Evolutionary conservation across 2,888 invertebrate genomes (phyloP).

Genomic region (Acronicta psi): DNA sequence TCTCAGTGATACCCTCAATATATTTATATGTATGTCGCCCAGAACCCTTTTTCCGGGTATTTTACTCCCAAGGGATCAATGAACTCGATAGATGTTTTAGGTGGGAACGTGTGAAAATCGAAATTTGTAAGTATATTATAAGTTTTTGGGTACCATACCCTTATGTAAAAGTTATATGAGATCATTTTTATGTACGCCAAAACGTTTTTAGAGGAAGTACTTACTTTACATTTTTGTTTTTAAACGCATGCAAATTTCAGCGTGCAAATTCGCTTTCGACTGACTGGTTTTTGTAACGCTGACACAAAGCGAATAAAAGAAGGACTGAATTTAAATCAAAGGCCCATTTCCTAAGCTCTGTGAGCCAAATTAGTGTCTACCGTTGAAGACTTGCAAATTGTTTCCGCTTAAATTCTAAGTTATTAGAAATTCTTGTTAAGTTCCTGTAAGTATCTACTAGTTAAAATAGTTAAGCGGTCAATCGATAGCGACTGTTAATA

Average conservation of each 20-base stretch:
- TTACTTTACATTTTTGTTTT: slow-evolving; percentile 8
- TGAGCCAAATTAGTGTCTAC: not conserved
- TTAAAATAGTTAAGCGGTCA: slow-evolving; percentile 59
- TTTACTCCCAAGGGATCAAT: slow-evolving; percentile 30
- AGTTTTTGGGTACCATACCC: slow-evolving; percentile 9
- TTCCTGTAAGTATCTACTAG: slow-evolving; percentile 44
- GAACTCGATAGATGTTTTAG: slow-evolving; percentile 22
- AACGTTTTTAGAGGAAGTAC: too few relatives aligned
- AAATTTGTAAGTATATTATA: slow-evolving; percentile 33
- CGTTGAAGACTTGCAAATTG: slow-evolving; percentile 21
- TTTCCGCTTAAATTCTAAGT: slow-evolving; percentile 39
- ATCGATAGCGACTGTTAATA: slow-evolving; percentile 54
- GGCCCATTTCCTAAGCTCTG: slow-evolving; percentile 1
- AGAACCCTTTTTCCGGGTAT: slow-evolving; percentile 34
- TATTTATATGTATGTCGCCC: slow-evolving; percentile 31
- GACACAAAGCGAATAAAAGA: slow-evolving; percentile 7
- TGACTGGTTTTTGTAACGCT: slow-evolving; percentile 2
- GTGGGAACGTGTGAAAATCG: slow-evolving; percentile 13
- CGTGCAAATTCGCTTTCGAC: slow-evolving; percentile 13
- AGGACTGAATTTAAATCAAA: slow-evolving; percentile 17
- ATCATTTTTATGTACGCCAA: slow-evolving; percentile 6
- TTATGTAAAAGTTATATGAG: slow-evolving; percentile 26
- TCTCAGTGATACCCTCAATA: slow-evolving; percentile 36
- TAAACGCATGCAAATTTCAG: slow-evolving; percentile 6
- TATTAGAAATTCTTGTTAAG: slow-evolving; percentile 53